Conservation (phyloP, 1,140 invertebrate species). For the Zaprionus tsacasi region DNA sequence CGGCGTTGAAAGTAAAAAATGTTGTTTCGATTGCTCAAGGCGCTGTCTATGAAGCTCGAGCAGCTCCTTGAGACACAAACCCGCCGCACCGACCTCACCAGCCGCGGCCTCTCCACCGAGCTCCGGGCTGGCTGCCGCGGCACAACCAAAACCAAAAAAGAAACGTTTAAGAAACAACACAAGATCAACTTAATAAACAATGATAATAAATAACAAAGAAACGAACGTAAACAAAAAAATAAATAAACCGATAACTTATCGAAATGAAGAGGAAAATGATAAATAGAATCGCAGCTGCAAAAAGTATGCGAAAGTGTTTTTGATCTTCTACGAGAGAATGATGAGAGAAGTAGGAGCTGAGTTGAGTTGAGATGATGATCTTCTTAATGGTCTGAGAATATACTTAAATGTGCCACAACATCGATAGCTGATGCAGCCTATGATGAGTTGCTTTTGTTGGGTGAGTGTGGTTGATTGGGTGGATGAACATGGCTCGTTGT, state of each 20-base stretch:
- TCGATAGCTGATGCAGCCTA: constrained; percentile 59
- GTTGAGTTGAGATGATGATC: constrained; percentile 33
- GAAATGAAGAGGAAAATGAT: constrained; percentile 15
- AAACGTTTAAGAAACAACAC: constrained; percentile 61
- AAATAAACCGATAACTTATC: neutral
- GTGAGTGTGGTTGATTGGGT: constrained; percentile 37
- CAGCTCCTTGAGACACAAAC: constrained; percentile 72
- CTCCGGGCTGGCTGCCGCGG: constrained; percentile 68
- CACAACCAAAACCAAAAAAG: constrained; percentile 61
- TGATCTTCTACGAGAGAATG: neutral
- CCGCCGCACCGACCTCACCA: constrained; percentile 33
- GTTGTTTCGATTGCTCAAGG: constrained; percentile 81
- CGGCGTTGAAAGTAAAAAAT: constrained; percentile 83
- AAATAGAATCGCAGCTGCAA: constrained; percentile 43
- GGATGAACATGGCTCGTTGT: constrained; percentile 1
- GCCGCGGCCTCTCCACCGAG: constrained; percentile 51
- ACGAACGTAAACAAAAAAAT: constrained; percentile 1
- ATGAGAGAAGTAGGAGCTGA: constrained; percentile 4
- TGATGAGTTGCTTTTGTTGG: constrained; percentile 29
- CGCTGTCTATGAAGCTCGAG: constrained; percentile 78
- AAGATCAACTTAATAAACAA: constrained; percentile 53
- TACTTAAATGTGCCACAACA: constrained; percentile 49
- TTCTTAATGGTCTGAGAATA: constrained; percentile 28
- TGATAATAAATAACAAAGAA: neutral
- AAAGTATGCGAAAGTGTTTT: neutral